Evolutionary conservation across 2,888 invertebrate genomes (phyloP), one percentile per base, ranked within the genome.

Genomic region (Helicoverpa assulta): DNA sequence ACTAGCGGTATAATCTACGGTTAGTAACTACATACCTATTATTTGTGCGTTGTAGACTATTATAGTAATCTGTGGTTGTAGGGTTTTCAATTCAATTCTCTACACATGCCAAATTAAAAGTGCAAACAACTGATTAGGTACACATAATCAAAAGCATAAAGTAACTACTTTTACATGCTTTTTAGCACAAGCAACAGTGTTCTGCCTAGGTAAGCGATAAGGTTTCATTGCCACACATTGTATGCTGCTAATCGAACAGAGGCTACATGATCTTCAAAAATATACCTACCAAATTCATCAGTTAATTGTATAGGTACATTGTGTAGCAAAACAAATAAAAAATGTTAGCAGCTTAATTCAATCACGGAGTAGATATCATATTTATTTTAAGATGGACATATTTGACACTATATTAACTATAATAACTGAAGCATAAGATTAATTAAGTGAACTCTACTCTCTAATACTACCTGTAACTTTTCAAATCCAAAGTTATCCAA

Each of bases 401-500:
- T 5, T 40, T 40, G 40, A 12, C 40, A 40, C 40, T 40, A 14
- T 4, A 40, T 14, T 43, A 43, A n/a, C 47, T 47, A n/a, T 47
- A 47, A n/a, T n/a, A 47, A n/a, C 47, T n/a, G 6, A 47, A 47
- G n/a, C 47, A 47, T 47, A 47, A 47, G n/a, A 47, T 47, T n/a
- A 47, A 47, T 47, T 47, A 47, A 14, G 40, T 40, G 14, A 40
- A 40, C 40, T 40, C 40, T 12, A 40, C n/a, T n/a, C n/a, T n/a
- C n/a, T n/a, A n/a, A n/a, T n/a, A n/a, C n/a, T 47, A 47, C 95
- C 94, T 95, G 94, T 83, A 95, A 87, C 84, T 94, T 94, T 85
- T 95, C 94, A 87, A 94, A 94, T 89, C 94, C 94, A 88, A 92
- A 92, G 85, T 95, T 95, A 90, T 95, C 95, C 91, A 95, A 87